phyloP scores from a whole-genome alignment of 2,888 invertebrate species.

The Tineola bisselliella region DNA sequence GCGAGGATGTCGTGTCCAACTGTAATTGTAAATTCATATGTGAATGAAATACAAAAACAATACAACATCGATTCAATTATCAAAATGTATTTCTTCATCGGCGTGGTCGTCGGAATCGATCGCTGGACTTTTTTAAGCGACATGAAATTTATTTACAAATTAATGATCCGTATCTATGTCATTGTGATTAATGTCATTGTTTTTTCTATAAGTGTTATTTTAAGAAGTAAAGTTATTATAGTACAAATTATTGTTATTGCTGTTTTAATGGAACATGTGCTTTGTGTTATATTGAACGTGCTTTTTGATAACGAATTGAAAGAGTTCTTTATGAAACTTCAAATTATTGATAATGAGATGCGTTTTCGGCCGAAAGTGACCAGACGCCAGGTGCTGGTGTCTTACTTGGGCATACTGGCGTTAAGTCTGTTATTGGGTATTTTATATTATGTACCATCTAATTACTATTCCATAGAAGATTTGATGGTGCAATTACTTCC shows the following conservation, averaged over 20 bases:
- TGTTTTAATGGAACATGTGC: neutral
- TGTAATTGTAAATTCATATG: conserved; percentile 32
- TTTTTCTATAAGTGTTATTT: neutral
- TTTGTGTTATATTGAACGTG: neutral
- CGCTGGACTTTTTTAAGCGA: conserved; percentile 26
- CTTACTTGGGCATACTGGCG: neutral
- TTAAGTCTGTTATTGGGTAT: neutral
- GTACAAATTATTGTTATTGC: neutral
- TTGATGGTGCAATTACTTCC: neutral
- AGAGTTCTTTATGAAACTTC: neutral
- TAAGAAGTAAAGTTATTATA: neutral
- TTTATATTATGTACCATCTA: neutral
- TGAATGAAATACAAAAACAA: conserved; percentile 23
- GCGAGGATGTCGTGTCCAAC: conserved; percentile 24
- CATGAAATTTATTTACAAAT: conserved; percentile 19
- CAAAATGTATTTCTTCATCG: conserved; percentile 27
- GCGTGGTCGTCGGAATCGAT: conserved; percentile 27
- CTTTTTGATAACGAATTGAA: neutral
- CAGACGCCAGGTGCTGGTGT: neutral
- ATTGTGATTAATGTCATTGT: neutral
- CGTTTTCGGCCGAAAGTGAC: neutral
- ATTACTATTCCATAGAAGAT: neutral
- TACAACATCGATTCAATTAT: conserved; percentile 29
- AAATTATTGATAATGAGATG: neutral
- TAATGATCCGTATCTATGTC: conserved; percentile 21